Evolutionary conservation across 2,797 vertebrate species (phyloP).

Genomic region (Emys orbicularis): DNA sequence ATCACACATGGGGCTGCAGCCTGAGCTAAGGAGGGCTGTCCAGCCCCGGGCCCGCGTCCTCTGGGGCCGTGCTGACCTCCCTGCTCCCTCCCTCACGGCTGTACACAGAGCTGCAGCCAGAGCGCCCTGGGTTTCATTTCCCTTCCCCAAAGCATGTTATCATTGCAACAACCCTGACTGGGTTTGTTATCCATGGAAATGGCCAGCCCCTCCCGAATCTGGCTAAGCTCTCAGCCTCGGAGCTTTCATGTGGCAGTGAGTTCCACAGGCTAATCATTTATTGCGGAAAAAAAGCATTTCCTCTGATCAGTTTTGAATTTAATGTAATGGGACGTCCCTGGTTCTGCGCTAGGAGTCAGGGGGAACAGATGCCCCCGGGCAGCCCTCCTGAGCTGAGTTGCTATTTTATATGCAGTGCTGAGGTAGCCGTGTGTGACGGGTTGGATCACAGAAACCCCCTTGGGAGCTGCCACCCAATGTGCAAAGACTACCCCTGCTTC

Average conservation of each 20-base stretch:
- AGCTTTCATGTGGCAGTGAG: neutral
- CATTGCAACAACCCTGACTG: neutral
- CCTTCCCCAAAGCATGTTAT: neutral
- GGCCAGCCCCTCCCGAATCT: too few species aligned
- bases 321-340: too few species aligned
- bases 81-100: neutral
- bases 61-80: neutral
- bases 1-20: neutral
- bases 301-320: neutral
- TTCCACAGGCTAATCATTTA: neutral
- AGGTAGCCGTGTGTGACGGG: too few species aligned
- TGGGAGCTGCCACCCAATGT: too few species aligned
- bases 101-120: neutral
- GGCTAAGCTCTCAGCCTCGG: too few species aligned
- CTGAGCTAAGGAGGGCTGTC: neutral
- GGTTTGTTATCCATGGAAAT: too few species aligned
- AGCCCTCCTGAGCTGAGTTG: too few species aligned
- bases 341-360: too few species aligned
- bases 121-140: neutral
- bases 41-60: neutral
- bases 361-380: too few species aligned
- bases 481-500: too few species aligned
- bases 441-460: too few species aligned
- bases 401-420: too few species aligned
- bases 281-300: neutral